Evolutionary conservation across 1,140 invertebrate species (phyloP).

Genomic region (Pogonomyrmex barbatus): DNA sequence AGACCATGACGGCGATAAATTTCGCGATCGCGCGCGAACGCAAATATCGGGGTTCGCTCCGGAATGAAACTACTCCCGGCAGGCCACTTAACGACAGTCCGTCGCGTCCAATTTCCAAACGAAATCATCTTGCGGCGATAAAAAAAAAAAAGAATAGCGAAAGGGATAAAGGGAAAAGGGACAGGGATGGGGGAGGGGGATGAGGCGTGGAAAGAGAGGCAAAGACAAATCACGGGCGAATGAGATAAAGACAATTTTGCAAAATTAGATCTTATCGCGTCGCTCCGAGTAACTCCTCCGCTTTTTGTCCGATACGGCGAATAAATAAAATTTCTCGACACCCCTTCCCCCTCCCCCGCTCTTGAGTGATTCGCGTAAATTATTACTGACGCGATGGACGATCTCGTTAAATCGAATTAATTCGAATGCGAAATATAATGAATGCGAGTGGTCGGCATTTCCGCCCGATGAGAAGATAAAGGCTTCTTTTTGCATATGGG

Average conservation of each 20-base stretch:
- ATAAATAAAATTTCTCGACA: conserved; percentile 38
- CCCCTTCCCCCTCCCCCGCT: background rate
- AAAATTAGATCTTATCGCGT: conserved; percentile 51
- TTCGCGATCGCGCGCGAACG: conserved; percentile 37
- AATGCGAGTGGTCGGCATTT: conserved; percentile 25
- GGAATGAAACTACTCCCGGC: conserved; percentile 54
- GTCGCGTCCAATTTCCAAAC: conserved; percentile 55
- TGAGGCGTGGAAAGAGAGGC: background rate
- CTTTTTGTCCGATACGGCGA: background rate
- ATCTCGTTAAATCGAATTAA: conserved; percentile 46
- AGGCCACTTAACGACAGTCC: conserved; percentile 57
- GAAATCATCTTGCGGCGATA: conserved; percentile 48
- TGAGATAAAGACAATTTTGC: conserved; percentile 32
- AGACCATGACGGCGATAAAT: conserved; percentile 49
- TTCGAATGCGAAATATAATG: conserved; percentile 40
- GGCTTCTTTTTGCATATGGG: background rate
- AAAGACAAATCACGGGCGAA: conserved; percentile 11
- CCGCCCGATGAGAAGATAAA: background rate
- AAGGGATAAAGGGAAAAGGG: no score
- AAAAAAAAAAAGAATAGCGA: conserved; percentile 13
- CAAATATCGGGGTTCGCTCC: conserved; percentile 34
- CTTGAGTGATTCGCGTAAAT: conserved; percentile 17
- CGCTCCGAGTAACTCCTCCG: conserved; percentile 8
- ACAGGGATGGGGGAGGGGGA: background rate
- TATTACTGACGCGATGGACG: conserved; percentile 25